Evolutionary conservation across 2,797 vertebrate species (phyloP), one percentile per base, ranked within the genome.

Genomic region (Pseudochromis fuscus): DNA sequence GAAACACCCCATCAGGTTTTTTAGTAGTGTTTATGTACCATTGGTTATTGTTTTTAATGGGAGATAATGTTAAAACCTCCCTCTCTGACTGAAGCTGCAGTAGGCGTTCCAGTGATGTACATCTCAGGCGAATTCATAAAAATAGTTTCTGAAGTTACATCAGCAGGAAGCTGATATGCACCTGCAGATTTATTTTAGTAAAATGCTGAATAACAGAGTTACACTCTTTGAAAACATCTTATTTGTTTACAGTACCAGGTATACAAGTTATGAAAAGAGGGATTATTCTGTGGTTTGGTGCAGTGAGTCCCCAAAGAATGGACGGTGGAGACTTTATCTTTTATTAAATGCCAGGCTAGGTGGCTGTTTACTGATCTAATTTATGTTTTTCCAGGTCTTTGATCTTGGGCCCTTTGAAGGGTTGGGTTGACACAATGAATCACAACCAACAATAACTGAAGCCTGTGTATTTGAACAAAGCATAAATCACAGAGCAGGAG

Each of bases 391-490:
- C 75, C 79, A 80, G 61, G 60, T 80, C 78, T 91, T 91, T 91
- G 77, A 90, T 91, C 80, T 77, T 7, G 21, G 68, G 57, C 31
- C 57, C 79, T 90, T 90, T 88, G 83, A 90, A 83, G 84, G 71
- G 50, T 65, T 67, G 9, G 50, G 35, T 65, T 79, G 85, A 84
- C 78, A 79, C 19, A 16, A 70, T 84, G 81, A 88, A 81, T 72
- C 82, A 69, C 65, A 77, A 21, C 31, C 61, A 76, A 74, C 76
- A 87, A 83, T 0, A 19, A 82, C 75, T 75, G 79, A 87, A 67
- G 78, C 81, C 76, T 83, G 72, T 78, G 76, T 78, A 67, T 87
- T 67, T 80, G 84, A 89, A 90, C 75, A 89, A 89, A 87, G 75
- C 79, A 83, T 64, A 85, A 84, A 87, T 91, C 78, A 78, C 53